Evolutionary conservation across 2,797 vertebrate species (phyloP).

Genomic region (Lagocephalus sceleratus): DNA sequence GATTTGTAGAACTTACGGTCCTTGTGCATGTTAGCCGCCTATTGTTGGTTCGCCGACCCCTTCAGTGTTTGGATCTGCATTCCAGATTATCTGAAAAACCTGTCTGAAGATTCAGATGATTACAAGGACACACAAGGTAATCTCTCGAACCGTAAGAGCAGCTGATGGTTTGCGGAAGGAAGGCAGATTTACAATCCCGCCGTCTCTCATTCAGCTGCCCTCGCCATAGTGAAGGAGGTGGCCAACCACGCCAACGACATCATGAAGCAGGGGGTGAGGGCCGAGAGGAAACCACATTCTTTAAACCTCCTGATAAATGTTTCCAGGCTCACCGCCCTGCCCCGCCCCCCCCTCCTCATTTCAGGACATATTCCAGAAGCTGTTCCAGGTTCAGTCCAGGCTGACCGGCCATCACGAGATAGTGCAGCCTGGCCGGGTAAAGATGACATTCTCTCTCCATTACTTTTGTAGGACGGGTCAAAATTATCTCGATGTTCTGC

Average conservation of each 20-base stretch:
- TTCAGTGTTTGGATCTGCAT: conserved; percentile 4
- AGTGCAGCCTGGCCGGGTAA: conserved; percentile 91
- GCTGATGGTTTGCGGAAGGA: neutral
- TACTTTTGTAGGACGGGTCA: too few species aligned
- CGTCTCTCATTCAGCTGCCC: conserved; percentile 79
- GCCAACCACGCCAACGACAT: conserved; percentile 97
- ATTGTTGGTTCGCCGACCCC: too few species aligned
- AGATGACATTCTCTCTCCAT: neutral
- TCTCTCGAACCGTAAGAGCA: neutral
- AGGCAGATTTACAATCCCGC: neutral
- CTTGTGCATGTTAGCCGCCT: neutral
- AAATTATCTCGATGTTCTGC: too few species aligned
- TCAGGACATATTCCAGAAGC: conserved; percentile 96
- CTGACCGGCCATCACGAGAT: conserved; percentile 90
- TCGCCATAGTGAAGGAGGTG: conserved; percentile 90
- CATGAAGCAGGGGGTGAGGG: conserved; percentile 94
- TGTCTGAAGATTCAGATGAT: conserved; percentile 84
- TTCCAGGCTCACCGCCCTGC: neutral
- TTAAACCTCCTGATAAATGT: neutral
- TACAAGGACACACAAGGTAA: conserved; percentile 93
- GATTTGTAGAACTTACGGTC: conserved; percentile 36
- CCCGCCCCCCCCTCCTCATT: conserved; percentile 4
- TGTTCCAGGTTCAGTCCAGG: conserved; percentile 92
- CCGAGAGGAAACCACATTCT: neutral
- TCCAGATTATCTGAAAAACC: conserved; percentile 94